phyloP scores from a whole-genome alignment of 1,140 invertebrate species.

The Trypoxylus dichotomus region DNA sequence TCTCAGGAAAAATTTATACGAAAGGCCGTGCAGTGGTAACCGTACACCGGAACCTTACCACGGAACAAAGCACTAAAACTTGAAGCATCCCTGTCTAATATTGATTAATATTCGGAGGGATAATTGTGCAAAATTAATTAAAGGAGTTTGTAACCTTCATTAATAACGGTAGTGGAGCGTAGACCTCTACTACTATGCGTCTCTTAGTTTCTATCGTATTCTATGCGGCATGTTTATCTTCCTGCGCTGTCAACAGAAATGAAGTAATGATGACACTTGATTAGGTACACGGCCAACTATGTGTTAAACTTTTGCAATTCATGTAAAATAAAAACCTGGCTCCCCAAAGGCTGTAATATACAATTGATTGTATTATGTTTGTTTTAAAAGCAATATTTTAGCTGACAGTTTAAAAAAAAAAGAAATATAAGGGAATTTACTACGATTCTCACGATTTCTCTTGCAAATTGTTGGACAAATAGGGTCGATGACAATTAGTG shows the following conservation, averaged over 20 bases:
- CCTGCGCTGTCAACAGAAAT: neutral
- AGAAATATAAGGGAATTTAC: no score
- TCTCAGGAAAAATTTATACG: neutral
- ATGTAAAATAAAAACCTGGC: no score
- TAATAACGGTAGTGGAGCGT: slow-evolving; percentile 44
- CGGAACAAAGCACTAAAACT: slow-evolving; percentile 32
- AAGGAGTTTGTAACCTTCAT: slow-evolving; percentile 54
- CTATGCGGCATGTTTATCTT: neutral
- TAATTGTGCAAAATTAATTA: slow-evolving; percentile 54
- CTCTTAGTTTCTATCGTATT: slow-evolving; percentile 1
- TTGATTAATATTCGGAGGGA: slow-evolving; percentile 53
- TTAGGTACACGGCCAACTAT: neutral
- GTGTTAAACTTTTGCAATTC: neutral
- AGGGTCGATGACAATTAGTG: no score
- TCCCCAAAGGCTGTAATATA: no score
- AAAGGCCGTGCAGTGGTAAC: neutral
- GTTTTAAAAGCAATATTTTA: no score
- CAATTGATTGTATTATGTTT: no score
- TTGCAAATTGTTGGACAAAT: no score
- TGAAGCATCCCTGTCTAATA: slow-evolving; percentile 39
- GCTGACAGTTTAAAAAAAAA: no score
- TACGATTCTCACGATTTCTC: no score
- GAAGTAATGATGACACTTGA: slow-evolving; percentile 17
- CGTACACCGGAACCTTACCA: slow-evolving; percentile 1
- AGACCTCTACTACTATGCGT: neutral